These are phyloP conservation scores for Maconellicoccus hirsutus DNA, from an alignment of 1,140 invertebrate genomes.

Conservation along the genomic window DNA sequence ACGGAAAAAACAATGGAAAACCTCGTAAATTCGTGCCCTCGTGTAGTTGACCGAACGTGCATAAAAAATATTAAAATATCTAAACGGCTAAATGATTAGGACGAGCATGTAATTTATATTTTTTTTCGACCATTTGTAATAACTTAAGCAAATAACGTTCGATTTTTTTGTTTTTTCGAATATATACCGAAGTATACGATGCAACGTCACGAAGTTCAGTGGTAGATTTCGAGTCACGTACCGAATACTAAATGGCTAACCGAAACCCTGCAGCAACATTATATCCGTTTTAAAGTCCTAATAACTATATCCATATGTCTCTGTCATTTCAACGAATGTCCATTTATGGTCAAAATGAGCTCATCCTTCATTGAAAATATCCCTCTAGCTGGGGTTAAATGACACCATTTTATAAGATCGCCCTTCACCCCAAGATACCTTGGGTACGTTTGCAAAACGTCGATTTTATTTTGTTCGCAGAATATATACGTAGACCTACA, in stretches of 20 bases:
- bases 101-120: not conserved
- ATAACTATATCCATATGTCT: constrained; percentile 9
- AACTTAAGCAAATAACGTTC: constrained; percentile 4
- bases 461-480: too few species aligned
- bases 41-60: too few species aligned
- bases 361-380: constrained; percentile 5
- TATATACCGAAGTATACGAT: not conserved
- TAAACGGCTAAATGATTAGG: not conserved
- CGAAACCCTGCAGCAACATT: not conserved
- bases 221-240: not conserved
- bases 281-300: constrained; percentile 9
- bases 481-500: too few species aligned
- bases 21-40: too few species aligned
- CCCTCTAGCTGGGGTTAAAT: not conserved
- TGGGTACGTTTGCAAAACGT: too few species aligned
- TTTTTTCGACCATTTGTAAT: not conserved
- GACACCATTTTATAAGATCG: not conserved
- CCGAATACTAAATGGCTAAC: not conserved
- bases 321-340: constrained; percentile 4
- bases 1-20: too few species aligned
- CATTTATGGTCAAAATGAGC: constrained; percentile 8
- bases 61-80: not conserved
- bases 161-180: not conserved
- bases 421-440: too few species aligned
- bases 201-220: not conserved